Base-by-base conservation (phyloP, 2,113 vertebrate species). In the Arothron firmamentum region DNA sequence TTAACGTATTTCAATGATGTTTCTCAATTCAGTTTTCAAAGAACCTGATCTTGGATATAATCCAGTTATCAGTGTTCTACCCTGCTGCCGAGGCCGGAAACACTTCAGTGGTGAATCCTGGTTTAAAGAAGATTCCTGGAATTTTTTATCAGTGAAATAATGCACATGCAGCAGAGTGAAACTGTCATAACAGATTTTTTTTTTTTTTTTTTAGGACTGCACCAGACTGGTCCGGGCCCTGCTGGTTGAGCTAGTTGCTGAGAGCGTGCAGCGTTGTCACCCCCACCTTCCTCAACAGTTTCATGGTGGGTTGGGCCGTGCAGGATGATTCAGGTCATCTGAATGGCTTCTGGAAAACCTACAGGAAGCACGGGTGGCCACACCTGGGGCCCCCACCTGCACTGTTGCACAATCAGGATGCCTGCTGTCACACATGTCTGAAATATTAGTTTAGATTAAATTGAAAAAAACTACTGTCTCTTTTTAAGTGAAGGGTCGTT, bases 261-360 rank as follows among this genome's bases (percentile, higher is more conserved):
- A 28, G 58, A 53, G 18, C 48, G 68, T 5, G 10, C 3, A 10
- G 46, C 18, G 19, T 28, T 8, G 1, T 2, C 31, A 8, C 1
- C 3, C 13, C 4, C 20, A 48, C 25, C 25, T 28, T 17, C 41
- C 45, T 18, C 49, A 28, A 60, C 62, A 47, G 59, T 72, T 77
- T 19, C 49, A 65, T 70, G 77, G 69, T 79, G 74, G 72, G 59
- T 67, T 16, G 25, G 3, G 20, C 28, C 17, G 28, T 66, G 60
- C 70, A 48, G 62, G 72, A 66, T 52, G 68, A 85, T 74, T 75
- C 74, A 72, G 62, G 59, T 76, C 48, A 15, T n/a, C 4, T 74
- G n/a, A 76, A 62, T 66, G 20, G 20, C 63, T 41, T 14, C 31
- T 54, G 72, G 66, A 74, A 81, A 67, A 59, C 80, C 72, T 60